phyloP scores from a whole-genome alignment of 2,113 vertebrate species.

The Chascanopsetta lugubris region DNA sequence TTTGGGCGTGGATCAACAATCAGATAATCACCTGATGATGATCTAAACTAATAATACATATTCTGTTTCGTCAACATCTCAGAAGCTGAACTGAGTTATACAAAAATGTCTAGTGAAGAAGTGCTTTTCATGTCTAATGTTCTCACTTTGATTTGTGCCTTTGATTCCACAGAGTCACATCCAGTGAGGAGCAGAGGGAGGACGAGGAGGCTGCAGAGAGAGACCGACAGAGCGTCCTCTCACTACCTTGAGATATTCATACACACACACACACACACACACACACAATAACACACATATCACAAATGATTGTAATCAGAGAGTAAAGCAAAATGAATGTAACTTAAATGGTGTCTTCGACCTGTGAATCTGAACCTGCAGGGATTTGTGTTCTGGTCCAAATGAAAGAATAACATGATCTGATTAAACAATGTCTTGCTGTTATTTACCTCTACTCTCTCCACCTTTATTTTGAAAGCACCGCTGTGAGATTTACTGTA shows the following conservation, averaged over 20 bases:
- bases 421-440: slow-evolving; percentile 29
- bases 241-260: slow-evolving; percentile 65
- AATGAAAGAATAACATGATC: not conserved
- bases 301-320: not conserved
- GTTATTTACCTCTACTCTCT: slow-evolving; percentile 7
- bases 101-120: not conserved
- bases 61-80: no score
- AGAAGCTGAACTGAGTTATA: not conserved
- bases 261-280: not conserved
- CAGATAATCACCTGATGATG: no score
- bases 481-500: slow-evolving; percentile 16
- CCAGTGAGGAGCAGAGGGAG: slow-evolving; percentile 71
- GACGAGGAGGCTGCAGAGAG: slow-evolving; percentile 75
- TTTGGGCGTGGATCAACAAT: no score
- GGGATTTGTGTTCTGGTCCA: not conserved
- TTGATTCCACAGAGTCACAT: slow-evolving; percentile 64
- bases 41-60: no score
- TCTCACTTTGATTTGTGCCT: slow-evolving; percentile 49
- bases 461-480: not conserved
- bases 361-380: not conserved
- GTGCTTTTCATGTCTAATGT: not conserved
- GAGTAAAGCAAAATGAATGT: not conserved
- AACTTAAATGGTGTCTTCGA: slow-evolving; percentile 3
- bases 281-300: not conserved
- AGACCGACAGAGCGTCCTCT: slow-evolving; percentile 80